phyloP scores from a whole-genome alignment of 2,888 invertebrate species.

The Synergus gifuensis region DNA sequence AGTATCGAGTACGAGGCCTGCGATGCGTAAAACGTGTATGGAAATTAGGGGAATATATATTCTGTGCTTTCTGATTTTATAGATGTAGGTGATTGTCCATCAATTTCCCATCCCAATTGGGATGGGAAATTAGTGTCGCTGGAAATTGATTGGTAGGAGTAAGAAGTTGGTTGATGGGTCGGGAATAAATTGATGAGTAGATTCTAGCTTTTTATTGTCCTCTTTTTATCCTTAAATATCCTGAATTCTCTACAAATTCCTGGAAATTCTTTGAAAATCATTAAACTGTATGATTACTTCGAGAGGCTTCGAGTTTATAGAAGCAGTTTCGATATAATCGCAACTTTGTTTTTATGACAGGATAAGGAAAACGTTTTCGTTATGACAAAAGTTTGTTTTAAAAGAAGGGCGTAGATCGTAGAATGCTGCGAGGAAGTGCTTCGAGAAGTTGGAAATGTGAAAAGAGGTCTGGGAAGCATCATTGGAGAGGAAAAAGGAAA shows the following conservation, averaged over 20 bases:
- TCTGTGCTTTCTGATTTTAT: conserved; percentile 4
- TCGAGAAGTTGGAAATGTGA: conserved; percentile 21
- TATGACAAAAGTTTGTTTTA: not conserved
- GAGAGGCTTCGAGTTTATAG: no score
- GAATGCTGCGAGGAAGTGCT: not conserved
- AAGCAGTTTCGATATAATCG: no score
- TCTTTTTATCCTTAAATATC: no score
- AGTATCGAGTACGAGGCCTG: not conserved
- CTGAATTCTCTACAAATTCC: no score
- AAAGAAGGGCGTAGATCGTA: not conserved
- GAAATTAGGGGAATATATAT: conserved; percentile 12
- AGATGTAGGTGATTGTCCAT: not conserved
- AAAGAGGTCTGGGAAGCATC: conserved; percentile 18
- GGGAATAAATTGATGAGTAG: not conserved
- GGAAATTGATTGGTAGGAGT: not conserved
- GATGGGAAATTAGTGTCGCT: conserved; percentile 11
- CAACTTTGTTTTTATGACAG: no score
- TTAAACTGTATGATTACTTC: no score
- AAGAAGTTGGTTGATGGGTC: not conserved
- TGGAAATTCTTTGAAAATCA: no score
- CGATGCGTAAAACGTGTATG: conserved; percentile 28
- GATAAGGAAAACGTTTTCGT: not conserved
- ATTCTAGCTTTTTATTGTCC: no score
- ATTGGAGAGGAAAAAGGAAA: conserved; percentile 19
- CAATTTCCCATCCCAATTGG: no score